Conservation (phyloP, 2,113 vertebrate genomes). For the Vidua chalybeata region DNA sequence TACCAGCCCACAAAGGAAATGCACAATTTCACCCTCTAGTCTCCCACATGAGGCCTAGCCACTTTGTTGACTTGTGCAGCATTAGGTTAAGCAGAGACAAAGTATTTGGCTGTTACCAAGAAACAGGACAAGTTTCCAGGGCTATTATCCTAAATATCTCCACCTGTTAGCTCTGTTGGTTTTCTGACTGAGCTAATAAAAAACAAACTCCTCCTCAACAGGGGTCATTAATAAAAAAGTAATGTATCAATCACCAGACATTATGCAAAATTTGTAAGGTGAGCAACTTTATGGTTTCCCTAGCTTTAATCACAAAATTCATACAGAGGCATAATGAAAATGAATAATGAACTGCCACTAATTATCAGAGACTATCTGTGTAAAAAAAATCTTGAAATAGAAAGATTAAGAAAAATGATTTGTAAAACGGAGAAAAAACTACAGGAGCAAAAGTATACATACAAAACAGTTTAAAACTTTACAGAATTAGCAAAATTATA, state of each 20-base stretch:
- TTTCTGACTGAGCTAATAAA: neutral
- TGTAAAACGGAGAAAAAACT: neutral
- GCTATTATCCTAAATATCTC: neutral
- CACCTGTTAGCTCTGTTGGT: neutral
- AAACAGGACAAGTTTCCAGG: neutral
- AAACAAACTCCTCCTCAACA: neutral
- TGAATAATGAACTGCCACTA: neutral
- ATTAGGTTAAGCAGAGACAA: neutral
- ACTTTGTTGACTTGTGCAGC: neutral
- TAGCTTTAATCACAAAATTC: neutral
- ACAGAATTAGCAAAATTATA: neutral
- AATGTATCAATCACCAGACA: neutral
- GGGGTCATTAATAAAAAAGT: neutral
- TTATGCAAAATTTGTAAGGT: neutral
- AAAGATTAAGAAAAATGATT: neutral
- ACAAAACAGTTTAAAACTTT: neutral
- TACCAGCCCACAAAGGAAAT: accelerated
- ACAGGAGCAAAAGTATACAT: neutral
- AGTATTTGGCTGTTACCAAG: neutral
- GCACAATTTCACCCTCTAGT: neutral
- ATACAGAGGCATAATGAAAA: neutral
- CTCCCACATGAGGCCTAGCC: accelerated
- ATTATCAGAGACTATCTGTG: neutral
- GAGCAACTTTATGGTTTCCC: neutral
- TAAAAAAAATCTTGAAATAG: neutral